Conservation (phyloP, 1,140 invertebrate genomes). For the Drosophila quadrilineata region DNA sequence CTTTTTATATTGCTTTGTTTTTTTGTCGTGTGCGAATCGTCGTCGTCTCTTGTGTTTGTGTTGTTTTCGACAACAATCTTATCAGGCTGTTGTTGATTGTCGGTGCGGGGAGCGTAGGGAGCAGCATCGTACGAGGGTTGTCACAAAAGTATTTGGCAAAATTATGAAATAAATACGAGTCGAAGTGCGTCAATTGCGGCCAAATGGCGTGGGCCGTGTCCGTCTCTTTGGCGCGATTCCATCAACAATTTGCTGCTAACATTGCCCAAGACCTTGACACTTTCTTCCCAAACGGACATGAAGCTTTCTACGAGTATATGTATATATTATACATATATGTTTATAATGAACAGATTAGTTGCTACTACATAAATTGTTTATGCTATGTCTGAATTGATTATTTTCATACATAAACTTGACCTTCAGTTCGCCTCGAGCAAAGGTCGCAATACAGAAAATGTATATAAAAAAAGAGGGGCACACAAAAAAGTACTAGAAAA, state of each 20-base stretch:
- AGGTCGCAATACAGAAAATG: neutral
- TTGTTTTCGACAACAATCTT: slow-evolving; percentile 64
- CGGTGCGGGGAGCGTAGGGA: neutral
- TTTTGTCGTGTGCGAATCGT: slow-evolving; percentile 25
- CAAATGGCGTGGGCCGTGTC: slow-evolving; percentile 2
- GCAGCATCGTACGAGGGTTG: slow-evolving; percentile 8
- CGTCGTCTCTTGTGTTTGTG: slow-evolving; percentile 11
- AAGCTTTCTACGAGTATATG: too few species aligned
- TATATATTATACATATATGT: too few species aligned
- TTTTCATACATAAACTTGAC: slow-evolving; percentile 22
- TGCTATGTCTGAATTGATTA: neutral
- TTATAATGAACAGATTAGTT: too few species aligned
- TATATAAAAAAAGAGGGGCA: neutral
- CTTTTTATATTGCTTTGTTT: slow-evolving; percentile 47
- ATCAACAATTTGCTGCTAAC: slow-evolving; percentile 24
- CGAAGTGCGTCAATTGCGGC: slow-evolving; percentile 7
- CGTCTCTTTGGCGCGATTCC: neutral
- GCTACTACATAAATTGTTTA: too few species aligned
- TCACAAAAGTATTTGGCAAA: slow-evolving; percentile 2
- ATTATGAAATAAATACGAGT: slow-evolving; percentile 10
- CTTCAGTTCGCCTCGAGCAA: slow-evolving; percentile 12
- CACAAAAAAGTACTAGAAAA: neutral
- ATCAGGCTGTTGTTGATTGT: slow-evolving; percentile 38
- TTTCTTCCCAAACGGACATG: too few species aligned
- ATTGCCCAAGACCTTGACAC: slow-evolving; percentile 35